A percentile compares a stretch with the other conserved stretches of the same genome.
Conservation (phyloP, 1,140 invertebrate genomes). For the Drosophila persimilis region DNA sequence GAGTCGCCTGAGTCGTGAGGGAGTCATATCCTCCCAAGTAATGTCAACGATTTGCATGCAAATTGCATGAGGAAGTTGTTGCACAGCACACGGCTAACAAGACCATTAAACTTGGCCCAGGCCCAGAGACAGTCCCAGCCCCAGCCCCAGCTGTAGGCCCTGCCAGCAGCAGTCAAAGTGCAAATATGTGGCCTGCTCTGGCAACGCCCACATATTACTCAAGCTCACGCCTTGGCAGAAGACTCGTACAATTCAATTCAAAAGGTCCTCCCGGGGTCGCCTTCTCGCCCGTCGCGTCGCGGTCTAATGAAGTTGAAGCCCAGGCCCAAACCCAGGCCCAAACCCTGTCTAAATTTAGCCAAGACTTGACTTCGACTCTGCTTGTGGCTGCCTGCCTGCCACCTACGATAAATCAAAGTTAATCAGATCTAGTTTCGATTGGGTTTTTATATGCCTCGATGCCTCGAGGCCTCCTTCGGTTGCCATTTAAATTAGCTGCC, state of each 20-base stretch:
- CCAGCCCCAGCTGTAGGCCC: not conserved
- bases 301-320: constrained; percentile 70
- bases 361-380: not conserved
- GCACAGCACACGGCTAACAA: constrained; percentile 46
- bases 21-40: constrained; percentile 58
- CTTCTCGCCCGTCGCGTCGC: constrained; percentile 14
- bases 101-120: constrained; percentile 55
- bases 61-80: constrained; percentile 73
- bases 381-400: constrained; percentile 27
- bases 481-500: constrained; percentile 80
- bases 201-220: constrained; percentile 73
- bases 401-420: constrained; percentile 81
- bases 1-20: constrained; percentile 55
- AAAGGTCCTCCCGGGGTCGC: constrained; percentile 63
- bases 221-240: constrained; percentile 56
- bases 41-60: constrained; percentile 72
- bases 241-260: constrained; percentile 66
- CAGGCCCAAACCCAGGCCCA: not conserved
- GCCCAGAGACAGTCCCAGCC: not conserved
- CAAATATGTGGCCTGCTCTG: constrained; percentile 61
- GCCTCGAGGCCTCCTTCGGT: constrained; percentile 18
- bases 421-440: constrained; percentile 80
- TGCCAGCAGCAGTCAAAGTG: constrained; percentile 59
- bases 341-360: constrained; percentile 63
- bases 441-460: constrained; percentile 70